Evolutionary conservation across 2,888 invertebrate species (phyloP).

Genomic region (Eupithecia pulchellata): DNA sequence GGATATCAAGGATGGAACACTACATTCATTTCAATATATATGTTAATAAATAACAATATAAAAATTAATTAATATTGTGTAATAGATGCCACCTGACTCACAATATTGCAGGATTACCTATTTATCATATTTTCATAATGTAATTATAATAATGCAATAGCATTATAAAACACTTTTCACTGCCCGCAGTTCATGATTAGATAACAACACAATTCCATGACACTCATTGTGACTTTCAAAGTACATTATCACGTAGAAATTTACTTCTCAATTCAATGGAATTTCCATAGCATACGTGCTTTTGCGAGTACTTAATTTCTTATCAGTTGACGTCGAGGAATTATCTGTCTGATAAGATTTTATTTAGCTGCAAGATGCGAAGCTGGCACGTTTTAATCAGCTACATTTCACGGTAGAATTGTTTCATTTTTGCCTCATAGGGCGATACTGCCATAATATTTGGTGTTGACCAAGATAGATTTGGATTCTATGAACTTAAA

Average conservation of each 20-base stretch:
- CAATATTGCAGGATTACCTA: background rate
- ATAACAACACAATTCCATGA: slow-evolving; percentile 27
- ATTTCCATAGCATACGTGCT: slow-evolving; percentile 51
- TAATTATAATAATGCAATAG: slow-evolving; percentile 11
- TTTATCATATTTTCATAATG: slow-evolving; percentile 3
- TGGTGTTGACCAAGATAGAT: background rate
- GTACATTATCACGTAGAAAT: slow-evolving; percentile 32
- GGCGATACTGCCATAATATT: background rate
- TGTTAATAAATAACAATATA: too few relatives aligned
- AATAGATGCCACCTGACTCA: background rate
- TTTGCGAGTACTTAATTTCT: slow-evolving; percentile 55
- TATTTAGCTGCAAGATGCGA: slow-evolving; percentile 58
- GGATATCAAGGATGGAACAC: too few relatives aligned
- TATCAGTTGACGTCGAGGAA: slow-evolving; percentile 66
- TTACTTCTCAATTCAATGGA: slow-evolving; percentile 29
- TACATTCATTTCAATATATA: too few relatives aligned
- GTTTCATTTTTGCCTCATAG: slow-evolving; percentile 6
- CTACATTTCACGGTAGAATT: slow-evolving; percentile 9
- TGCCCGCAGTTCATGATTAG: slow-evolving; percentile 25
- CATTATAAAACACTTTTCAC: background rate
- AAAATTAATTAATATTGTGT: background rate
- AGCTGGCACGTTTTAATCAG: slow-evolving; percentile 65
- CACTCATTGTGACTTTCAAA: slow-evolving; percentile 31
- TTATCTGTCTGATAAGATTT: slow-evolving; percentile 75
- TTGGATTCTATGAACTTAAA: background rate